Percentiles rank a stretch among this genome's conserved stretches.
These are phyloP conservation scores for Brachyptera putata DNA, from an alignment of 2,888 invertebrate genomes.

Conservation along the genomic window DNA sequence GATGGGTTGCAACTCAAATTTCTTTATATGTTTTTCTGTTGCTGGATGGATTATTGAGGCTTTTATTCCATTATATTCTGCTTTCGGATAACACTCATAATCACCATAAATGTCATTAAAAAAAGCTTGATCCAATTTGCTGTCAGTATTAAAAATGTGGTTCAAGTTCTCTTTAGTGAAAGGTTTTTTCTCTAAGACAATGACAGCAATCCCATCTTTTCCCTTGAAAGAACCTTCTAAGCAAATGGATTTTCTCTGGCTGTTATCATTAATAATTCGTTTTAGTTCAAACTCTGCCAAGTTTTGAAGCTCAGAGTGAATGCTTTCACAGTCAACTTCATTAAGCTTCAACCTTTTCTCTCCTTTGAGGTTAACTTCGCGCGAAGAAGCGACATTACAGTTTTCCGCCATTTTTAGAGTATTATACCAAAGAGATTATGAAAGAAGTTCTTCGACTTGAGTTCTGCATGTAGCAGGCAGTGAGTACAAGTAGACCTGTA, in stretches of 20 bases:
- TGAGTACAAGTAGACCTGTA: too few species aligned
- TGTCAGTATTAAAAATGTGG: slow-evolving; percentile 51
- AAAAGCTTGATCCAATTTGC: slow-evolving; percentile 59
- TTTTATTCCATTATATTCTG: slow-evolving; percentile 68
- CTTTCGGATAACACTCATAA: slow-evolving; percentile 65
- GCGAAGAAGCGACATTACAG: background rate
- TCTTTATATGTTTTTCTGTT: slow-evolving; percentile 84
- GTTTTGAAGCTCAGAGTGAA: slow-evolving; percentile 37
- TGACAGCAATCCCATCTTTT: slow-evolving; percentile 60
- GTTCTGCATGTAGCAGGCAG: too few species aligned
- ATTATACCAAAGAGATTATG: background rate
- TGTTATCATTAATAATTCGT: slow-evolving; percentile 67
- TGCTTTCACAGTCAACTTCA: background rate
- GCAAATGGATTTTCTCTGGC: slow-evolving; percentile 65
- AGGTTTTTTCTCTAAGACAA: slow-evolving; percentile 77
- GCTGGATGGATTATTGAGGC: slow-evolving; percentile 90
- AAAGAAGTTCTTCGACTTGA: too few species aligned
- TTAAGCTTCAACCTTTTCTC: background rate
- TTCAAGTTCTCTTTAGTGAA: slow-evolving; percentile 64
- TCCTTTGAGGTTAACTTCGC: background rate
- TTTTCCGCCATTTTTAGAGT: background rate
- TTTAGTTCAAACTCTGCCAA: slow-evolving; percentile 63
- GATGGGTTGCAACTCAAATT: slow-evolving; percentile 70
- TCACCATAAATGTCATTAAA: slow-evolving; percentile 83
- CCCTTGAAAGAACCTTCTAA: slow-evolving; percentile 62